These are phyloP conservation scores for Brachyrhaphis roseni DNA, from an alignment of 2,797 vertebrate species.

Conservation along the genomic window DNA sequence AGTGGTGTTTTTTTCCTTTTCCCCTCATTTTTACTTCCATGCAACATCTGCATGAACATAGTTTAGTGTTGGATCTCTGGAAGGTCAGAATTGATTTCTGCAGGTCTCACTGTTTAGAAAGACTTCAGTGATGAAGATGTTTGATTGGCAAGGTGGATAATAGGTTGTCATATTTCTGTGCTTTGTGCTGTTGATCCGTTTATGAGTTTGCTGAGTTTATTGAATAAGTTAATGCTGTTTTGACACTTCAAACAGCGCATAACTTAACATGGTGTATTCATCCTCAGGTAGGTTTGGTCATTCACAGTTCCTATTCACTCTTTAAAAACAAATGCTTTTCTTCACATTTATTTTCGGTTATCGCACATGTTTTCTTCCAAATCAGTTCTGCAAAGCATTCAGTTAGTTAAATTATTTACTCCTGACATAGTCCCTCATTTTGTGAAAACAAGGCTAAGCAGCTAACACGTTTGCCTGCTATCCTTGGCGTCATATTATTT, in stretches of 20 bases:
- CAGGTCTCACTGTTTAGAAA: constrained; percentile 4
- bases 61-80: neutral
- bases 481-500: neutral
- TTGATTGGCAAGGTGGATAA: constrained; percentile 5
- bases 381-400: neutral
- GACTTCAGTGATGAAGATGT: neutral
- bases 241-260: neutral
- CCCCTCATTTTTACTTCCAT: constrained; percentile 9
- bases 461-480: neutral
- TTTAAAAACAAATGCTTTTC: neutral
- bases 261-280: neutral
- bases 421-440: neutral
- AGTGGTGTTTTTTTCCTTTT: constrained; percentile 61
- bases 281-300: constrained; percentile 5
- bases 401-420: neutral
- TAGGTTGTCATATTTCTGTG: neutral
- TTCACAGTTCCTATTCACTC: constrained; percentile 2
- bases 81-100: constrained; percentile 21
- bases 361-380: neutral
- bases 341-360: constrained; percentile 1
- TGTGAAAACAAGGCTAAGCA: neutral
- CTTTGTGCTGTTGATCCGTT: neutral
- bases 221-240: neutral
- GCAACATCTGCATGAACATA: constrained; percentile 30
- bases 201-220: constrained; percentile 6